A percentile compares a stretch with the other conserved stretches of the same genome.
Evolutionary conservation across 92 coral and sea anemone species (phyloP).

Genomic region (Epizoanthus rinbou): DNA sequence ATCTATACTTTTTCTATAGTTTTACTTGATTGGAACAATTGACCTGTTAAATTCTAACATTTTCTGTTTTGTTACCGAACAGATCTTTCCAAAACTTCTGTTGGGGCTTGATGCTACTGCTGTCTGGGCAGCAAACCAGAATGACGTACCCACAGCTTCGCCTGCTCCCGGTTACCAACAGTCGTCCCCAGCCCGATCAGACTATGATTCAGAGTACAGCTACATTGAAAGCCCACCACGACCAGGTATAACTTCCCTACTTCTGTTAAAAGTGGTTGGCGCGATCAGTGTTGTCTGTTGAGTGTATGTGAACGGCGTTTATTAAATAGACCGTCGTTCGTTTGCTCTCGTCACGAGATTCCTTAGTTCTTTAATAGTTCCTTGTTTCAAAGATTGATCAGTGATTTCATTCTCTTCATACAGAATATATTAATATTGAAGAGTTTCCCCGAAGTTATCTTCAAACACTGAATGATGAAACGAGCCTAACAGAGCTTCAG

Average conservation of each 20-base stretch:
- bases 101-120: background rate
- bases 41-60: background rate
- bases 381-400: background rate
- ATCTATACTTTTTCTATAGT: background rate
- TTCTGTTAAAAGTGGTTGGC: no score
- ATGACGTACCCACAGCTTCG: slow-evolving; percentile 63
- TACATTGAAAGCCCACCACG: slow-evolving; percentile 16
- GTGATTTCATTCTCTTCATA: background rate
- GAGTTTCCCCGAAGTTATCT: background rate
- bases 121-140: slow-evolving; percentile 55
- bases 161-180: slow-evolving; percentile 48
- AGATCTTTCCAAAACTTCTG: slow-evolving; percentile 1
- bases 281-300: no score
- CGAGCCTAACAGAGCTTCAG: background rate
- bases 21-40: background rate
- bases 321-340: no score
- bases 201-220: slow-evolving; percentile 12
- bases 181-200: slow-evolving; percentile 18
- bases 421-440: background rate
- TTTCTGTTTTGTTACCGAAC: background rate
- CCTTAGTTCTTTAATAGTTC: background rate
- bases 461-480: background rate
- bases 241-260: slow-evolving; percentile 16
- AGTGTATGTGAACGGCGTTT: no score
- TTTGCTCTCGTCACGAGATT: background rate